Percentiles rank a stretch among this genome's conserved stretches.
These are phyloP conservation scores for Cyclophora punctaria DNA, from an alignment of 2,888 invertebrate genomes.

Conservation along the genomic window DNA sequence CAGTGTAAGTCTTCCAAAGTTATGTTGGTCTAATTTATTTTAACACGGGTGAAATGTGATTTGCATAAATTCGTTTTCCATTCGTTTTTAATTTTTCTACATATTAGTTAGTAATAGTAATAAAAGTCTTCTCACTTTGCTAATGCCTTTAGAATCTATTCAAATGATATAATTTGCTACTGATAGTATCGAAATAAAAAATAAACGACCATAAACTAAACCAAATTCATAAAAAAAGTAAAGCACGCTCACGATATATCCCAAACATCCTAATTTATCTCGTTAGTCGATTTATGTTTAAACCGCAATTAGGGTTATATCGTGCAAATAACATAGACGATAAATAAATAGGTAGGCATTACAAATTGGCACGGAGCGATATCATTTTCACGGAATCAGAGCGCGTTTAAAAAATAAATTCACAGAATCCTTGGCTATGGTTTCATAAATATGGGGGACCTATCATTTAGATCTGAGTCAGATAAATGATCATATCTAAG, in stretches of 20 bases:
- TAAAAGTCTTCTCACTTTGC: no score
- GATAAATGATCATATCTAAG: no score
- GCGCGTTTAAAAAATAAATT: slow-evolving; percentile 36
- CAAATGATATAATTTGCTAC: no score
- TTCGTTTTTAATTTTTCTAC: no score
- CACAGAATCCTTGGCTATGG: slow-evolving; percentile 38
- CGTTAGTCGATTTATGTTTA: neutral
- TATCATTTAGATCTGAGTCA: slow-evolving; percentile 53
- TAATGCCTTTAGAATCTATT: no score
- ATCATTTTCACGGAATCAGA: slow-evolving; percentile 34
- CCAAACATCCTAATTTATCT: neutral
- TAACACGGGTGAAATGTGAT: no score
- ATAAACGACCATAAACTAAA: neutral
- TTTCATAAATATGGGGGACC: slow-evolving; percentile 48
- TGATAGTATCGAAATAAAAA: no score
- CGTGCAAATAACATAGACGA: slow-evolving; percentile 3
- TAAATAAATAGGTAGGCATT: slow-evolving; percentile 21
- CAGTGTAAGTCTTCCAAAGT: neutral
- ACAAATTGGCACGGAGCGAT: slow-evolving; percentile 28
- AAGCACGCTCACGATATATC: neutral
- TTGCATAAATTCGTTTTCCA: no score
- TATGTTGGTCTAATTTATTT: neutral
- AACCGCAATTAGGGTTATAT: neutral
- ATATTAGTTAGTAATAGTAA: no score
- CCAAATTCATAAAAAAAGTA: neutral